Base-by-base conservation (phyloP, 2,888 invertebrate species). In the Malacosoma neustria region DNA sequence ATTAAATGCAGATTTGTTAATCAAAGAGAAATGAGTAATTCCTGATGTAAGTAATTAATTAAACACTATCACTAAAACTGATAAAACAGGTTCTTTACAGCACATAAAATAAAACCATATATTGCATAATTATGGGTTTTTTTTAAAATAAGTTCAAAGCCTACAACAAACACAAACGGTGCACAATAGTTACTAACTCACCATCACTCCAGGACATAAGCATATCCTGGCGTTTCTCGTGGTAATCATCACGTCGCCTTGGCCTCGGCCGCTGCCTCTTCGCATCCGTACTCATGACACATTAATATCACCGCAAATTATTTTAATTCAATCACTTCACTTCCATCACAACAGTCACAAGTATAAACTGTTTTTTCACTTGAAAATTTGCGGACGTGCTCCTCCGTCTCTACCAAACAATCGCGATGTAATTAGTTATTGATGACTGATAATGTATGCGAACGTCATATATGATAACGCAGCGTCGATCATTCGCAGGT, bases 131-230 rank as follows among this genome's bases (percentile, higher is more conserved):
- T n/a, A 29, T 29, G 9, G 29, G 11, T 31, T 9, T 3, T 31
- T n/a, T 1, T 11, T 12, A 31, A 12, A 2, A 4, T 7, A n/a
- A n/a, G n/a, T n/a, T n/a, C n/a, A n/a, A n/a, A n/a, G n/a, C n/a
- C n/a, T n/a, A n/a, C n/a, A n/a, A n/a, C n/a, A n/a, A n/a, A n/a
- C n/a, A n/a, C n/a, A n/a, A n/a, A n/a, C n/a, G n/a, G n/a, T n/a
- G n/a, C n/a, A n/a, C n/a, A n/a, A n/a, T n/a, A n/a, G n/a, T 33
- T 33, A 4, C 33, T 34, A 34, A 49, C 84, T 84, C 63, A 84
- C 84, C 85, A 55, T 81, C 66, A 41, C 66, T 76, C 84, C 85
- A 85, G 44, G 74, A 67, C 36, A 74, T 63, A 35, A 84, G 70
- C 51, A 84, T 57, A 48, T 84, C 82, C 61, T 80, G 80, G 30